A percentile compares a stretch with the other conserved stretches of the same genome.
phyloP scores from a whole-genome alignment of 2,888 invertebrate species.

The Protonemura montana region DNA sequence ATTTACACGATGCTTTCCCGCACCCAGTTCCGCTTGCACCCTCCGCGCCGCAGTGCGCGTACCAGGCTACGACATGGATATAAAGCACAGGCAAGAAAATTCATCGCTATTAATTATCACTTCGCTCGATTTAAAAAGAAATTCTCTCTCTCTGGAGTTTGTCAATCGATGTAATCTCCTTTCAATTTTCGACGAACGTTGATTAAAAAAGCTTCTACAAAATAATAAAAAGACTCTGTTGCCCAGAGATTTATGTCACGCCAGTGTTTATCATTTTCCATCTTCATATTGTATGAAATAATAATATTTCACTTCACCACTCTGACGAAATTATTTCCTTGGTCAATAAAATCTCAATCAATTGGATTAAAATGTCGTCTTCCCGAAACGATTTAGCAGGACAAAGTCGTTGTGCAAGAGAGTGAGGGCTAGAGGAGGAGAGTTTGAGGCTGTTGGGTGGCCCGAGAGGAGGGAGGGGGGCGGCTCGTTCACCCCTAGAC shows the following conservation, averaged over 20 bases:
- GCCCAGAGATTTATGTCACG: background rate
- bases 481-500: background rate
- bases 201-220: background rate
- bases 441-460: no score
- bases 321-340: constrained; percentile 7
- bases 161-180: constrained; percentile 1
- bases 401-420: background rate
- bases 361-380: constrained; percentile 25
- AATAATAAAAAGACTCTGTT: background rate
- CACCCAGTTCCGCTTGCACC: background rate
- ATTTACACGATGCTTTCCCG: constrained; percentile 2
- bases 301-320: constrained; percentile 25
- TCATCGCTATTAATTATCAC: constrained; percentile 31
- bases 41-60: no score
- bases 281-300: background rate
- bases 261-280: background rate
- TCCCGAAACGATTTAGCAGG: background rate
- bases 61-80: background rate
- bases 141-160: background rate
- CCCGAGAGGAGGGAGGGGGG: background rate
- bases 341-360: constrained; percentile 30
- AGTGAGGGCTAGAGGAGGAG: background rate
- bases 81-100: background rate
- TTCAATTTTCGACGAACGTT: background rate
- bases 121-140: constrained; percentile 13